These are phyloP conservation scores for Spinus olivaceus DNA, from an alignment of 2,797 vertebrate species.

Conservation along the genomic window DNA sequence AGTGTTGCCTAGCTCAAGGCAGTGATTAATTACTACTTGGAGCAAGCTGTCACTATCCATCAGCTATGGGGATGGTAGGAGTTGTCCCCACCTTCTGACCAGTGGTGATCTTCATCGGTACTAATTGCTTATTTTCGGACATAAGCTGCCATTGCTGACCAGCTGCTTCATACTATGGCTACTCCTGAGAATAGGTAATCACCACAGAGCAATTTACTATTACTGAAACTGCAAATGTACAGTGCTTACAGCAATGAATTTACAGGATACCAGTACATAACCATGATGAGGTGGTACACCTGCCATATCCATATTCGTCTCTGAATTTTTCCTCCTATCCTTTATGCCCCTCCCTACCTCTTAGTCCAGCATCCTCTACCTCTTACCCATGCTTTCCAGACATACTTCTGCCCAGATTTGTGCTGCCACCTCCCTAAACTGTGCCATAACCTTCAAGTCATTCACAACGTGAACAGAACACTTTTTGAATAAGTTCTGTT, in stretches of 20 bases:
- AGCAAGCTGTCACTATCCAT: not conserved
- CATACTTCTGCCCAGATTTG: not conserved
- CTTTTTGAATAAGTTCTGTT: not conserved
- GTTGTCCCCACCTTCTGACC: not conserved
- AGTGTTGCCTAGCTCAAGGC: not conserved
- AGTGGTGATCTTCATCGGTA: not conserved
- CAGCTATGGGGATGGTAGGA: accelerated
- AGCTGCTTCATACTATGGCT: not conserved
- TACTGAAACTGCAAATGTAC: not conserved
- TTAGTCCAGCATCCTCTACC: not conserved
- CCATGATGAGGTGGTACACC: accelerated
- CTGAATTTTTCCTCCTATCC: not conserved
- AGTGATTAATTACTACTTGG: not conserved
- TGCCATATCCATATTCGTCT: not conserved
- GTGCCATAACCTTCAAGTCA: not conserved
- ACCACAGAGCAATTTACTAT: not conserved
- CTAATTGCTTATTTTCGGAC: not conserved
- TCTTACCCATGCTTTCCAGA: not conserved
- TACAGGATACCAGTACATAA: not conserved
- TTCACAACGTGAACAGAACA: not conserved
- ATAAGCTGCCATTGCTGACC: not conserved
- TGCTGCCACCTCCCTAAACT: not conserved
- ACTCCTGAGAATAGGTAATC: not conserved
- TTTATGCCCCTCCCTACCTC: accelerated
- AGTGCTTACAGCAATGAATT: not conserved